A percentile compares a stretch with the other conserved stretches of the same genome.
These are phyloP conservation scores for Cyanistes caeruleus DNA, from an alignment of 2,113 vertebrate species.

Conservation along the genomic window DNA sequence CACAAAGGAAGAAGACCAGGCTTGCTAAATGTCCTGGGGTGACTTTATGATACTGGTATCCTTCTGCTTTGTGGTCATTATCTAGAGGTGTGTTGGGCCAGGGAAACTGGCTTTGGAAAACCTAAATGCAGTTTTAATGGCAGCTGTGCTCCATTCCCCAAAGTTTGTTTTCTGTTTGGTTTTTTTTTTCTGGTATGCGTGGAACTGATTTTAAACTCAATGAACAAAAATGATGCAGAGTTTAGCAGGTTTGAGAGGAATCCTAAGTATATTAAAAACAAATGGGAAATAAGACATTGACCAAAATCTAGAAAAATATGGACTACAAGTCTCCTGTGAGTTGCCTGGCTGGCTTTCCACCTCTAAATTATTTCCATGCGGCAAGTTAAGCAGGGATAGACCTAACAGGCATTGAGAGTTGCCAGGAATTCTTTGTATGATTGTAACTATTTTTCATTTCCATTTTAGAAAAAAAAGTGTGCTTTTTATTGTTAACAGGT, in stretches of 20 bases:
- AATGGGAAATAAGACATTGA: background rate
- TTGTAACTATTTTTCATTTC: constrained; percentile 32
- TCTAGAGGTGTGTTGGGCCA: background rate
- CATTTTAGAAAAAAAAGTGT: background rate
- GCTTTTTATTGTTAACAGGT: background rate
- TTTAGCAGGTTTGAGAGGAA: constrained; percentile 4
- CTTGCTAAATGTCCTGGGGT: background rate
- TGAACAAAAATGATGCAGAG: background rate
- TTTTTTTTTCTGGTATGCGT: background rate
- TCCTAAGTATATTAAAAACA: constrained; percentile 18
- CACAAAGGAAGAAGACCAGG: background rate
- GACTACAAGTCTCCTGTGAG: background rate
- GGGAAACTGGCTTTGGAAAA: constrained; percentile 15
- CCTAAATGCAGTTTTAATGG: background rate
- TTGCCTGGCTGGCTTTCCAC: background rate
- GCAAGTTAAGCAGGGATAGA: background rate
- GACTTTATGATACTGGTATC: too few relatives aligned
- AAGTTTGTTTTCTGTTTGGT: background rate
- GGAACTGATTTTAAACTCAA: constrained; percentile 22
- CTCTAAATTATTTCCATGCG: background rate
- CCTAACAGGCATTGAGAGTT: background rate
- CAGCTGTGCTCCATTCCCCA: background rate
- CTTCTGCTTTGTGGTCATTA: background rate
- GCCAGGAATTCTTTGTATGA: constrained; percentile 6
- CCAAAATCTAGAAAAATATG: constrained; percentile 2